Conservation (phyloP, 1,140 invertebrate genomes). For the Drosophila ohnishii region DNA sequence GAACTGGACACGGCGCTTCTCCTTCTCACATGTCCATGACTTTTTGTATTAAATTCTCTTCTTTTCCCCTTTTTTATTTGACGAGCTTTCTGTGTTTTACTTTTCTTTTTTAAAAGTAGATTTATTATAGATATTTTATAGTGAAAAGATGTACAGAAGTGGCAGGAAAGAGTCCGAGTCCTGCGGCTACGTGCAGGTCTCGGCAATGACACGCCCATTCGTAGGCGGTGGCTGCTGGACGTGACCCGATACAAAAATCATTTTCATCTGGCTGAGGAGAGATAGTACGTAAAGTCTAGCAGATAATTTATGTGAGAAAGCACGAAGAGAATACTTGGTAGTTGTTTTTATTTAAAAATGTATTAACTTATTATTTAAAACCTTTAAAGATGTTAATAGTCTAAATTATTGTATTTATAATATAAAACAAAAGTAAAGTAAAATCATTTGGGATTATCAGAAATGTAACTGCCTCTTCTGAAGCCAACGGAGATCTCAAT, state of each 20-base stretch:
- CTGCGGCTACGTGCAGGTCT: constrained; percentile 17
- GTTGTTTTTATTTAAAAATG: neutral
- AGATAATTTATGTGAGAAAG: neutral
- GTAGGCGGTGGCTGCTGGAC: neutral
- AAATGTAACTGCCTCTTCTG: neutral
- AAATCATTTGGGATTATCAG: neutral
- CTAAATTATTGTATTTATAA: neutral
- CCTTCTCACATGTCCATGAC: constrained; percentile 16
- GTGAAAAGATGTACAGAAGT: neutral
- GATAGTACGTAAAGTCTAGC: neutral
- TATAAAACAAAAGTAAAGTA: no score
- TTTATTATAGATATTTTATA: constrained; percentile 61
- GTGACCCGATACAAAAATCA: constrained; percentile 1
- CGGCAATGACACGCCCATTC: constrained; percentile 5
- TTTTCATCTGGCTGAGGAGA: neutral
- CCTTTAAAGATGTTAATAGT: neutral
- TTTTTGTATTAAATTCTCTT: constrained; percentile 43
- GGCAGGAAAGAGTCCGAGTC: constrained; percentile 1
- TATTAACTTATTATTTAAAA: no score
- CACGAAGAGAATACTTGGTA: neutral
- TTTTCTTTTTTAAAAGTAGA: constrained; percentile 57
- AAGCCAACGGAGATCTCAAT: no score
- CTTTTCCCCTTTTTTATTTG: constrained; percentile 46
- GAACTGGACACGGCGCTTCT: constrained; percentile 54
- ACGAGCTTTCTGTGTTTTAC: constrained; percentile 52